phyloP scores from a whole-genome alignment of 2,888 invertebrate genomes.

The Deilephila elpenor region DNA sequence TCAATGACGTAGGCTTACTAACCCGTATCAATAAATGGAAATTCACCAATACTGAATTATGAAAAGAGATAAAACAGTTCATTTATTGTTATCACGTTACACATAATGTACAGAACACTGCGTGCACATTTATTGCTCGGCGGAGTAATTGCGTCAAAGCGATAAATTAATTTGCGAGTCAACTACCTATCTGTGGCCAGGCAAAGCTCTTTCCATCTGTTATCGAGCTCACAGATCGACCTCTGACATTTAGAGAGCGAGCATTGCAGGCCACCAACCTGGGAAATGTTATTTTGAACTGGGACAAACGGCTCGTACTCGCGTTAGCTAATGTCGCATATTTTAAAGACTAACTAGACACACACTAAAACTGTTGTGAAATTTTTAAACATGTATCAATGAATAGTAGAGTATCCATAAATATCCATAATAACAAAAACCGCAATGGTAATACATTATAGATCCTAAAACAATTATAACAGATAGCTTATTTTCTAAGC shows the following conservation, averaged over 20 bases:
- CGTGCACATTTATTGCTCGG: neutral
- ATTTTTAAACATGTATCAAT: neutral
- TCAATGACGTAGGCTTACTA: neutral
- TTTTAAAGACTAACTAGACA: constrained; percentile 4
- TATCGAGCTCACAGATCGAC: constrained; percentile 60
- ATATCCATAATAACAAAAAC: neutral
- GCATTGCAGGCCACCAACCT: constrained; percentile 61
- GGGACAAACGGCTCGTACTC: constrained; percentile 46
- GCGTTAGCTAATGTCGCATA: constrained; percentile 19
- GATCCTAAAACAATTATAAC: neutral
- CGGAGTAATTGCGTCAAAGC: constrained; percentile 29
- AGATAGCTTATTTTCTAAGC: constrained; percentile 4
- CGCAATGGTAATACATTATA: neutral
- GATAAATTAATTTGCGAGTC: constrained; percentile 40
- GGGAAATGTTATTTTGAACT: constrained; percentile 63
- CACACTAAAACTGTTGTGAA: neutral
- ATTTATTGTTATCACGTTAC: constrained; percentile 16
- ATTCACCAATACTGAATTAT: constrained; percentile 6
- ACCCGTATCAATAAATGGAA: neutral
- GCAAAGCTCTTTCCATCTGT: constrained; percentile 44
- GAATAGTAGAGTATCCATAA: neutral
- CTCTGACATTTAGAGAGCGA: constrained; percentile 66
- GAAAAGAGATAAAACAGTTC: constrained; percentile 8
- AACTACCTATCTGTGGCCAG: constrained; percentile 35
- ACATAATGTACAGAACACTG: neutral